A percentile compares a stretch with the other conserved stretches of the same genome.
Evolutionary conservation across 1,140 invertebrate genomes (phyloP).

Genomic region (Gonioctena quinquepunctata): DNA sequence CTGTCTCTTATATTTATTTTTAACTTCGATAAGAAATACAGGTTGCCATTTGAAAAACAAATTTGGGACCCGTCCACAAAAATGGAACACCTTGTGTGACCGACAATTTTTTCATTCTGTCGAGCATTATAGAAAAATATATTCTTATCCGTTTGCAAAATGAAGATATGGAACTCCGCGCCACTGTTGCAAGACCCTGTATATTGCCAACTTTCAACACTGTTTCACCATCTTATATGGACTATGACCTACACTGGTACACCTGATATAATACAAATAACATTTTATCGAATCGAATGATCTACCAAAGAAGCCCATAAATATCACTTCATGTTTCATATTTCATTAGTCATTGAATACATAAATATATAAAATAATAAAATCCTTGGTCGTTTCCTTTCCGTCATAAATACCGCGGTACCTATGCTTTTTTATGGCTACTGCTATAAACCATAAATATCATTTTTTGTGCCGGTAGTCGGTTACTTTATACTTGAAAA

Average conservation of each 20-base stretch:
- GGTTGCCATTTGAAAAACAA: background rate
- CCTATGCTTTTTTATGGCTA: slow-evolving; percentile 1
- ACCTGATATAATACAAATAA: background rate
- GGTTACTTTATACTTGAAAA: background rate
- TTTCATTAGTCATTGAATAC: slow-evolving; percentile 3
- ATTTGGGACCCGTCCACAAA: background rate
- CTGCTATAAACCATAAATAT: background rate
- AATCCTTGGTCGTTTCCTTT: slow-evolving; percentile 9
- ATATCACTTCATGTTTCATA: slow-evolving; percentile 11
- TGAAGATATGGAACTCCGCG: too few species aligned
- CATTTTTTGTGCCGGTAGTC: background rate
- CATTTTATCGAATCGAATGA: background rate
- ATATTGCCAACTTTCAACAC: background rate
- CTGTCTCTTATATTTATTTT: too few species aligned
- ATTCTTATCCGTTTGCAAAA: too few species aligned
- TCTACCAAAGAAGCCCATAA: background rate
- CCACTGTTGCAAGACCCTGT: too few species aligned
- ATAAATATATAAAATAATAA: slow-evolving; percentile 16
- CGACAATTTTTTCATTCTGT: background rate
- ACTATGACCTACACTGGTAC: background rate
- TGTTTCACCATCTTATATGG: background rate
- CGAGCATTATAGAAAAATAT: too few species aligned
- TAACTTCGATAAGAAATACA: too few species aligned
- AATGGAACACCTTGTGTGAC: background rate
- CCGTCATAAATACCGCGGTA: slow-evolving; percentile 6